These are phyloP conservation scores for Euglossa dilemma DNA, from an alignment of 1,140 invertebrate genomes.

Conservation along the genomic window DNA sequence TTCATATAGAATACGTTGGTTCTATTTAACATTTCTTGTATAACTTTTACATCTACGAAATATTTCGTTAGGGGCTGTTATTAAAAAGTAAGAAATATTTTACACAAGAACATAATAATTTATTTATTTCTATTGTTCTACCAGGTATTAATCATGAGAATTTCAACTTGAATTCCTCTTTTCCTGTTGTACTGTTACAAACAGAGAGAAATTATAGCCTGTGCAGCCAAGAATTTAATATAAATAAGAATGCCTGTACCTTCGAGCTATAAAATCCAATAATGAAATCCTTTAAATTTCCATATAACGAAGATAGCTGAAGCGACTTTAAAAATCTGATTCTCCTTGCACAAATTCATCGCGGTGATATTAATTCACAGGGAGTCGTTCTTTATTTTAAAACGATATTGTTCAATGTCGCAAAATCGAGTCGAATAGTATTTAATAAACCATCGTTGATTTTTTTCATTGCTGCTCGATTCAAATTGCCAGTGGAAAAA, in stretches of 20 bases:
- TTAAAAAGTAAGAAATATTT: too few species aligned
- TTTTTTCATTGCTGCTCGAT: not conserved
- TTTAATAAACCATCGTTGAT: not conserved
- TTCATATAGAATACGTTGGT: not conserved
- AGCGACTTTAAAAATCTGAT: not conserved
- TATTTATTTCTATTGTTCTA: too few species aligned
- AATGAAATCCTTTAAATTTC: slow-evolving; percentile 1
- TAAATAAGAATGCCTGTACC: not conserved
- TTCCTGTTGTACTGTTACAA: not conserved
- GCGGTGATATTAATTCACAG: not conserved
- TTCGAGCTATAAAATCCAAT: not conserved
- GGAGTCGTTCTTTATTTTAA: too few species aligned
- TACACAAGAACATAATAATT: too few species aligned
- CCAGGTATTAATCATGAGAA: not conserved
- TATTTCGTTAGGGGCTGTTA: too few species aligned
- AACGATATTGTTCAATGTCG: too few species aligned
- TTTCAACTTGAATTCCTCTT: not conserved
- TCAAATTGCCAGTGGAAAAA: not conserved
- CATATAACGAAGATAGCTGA: not conserved
- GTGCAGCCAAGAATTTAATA: not conserved
- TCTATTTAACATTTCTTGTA: not conserved
- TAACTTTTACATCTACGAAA: not conserved
- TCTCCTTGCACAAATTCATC: not conserved
- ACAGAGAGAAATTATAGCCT: not conserved
- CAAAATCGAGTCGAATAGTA: not conserved